Evolutionary conservation across 2,113 vertebrate species (phyloP).

Genomic region (Ceratotherium simum): DNA sequence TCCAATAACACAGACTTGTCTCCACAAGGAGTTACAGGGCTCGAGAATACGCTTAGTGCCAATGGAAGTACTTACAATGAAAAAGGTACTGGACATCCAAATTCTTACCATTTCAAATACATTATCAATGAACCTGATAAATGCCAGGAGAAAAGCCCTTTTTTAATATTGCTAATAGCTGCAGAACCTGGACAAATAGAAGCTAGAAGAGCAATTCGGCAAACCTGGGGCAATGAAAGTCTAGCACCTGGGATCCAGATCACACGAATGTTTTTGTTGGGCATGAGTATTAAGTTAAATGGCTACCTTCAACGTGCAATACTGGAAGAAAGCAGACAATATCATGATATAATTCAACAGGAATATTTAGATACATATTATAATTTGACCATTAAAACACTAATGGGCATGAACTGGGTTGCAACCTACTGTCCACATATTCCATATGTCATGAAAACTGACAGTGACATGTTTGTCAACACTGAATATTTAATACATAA

Average conservation of each 20-base stretch:
- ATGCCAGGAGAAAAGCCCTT: slow-evolving; percentile 90
- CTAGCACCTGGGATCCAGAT: slow-evolving; percentile 89
- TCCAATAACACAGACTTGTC: slow-evolving; percentile 85
- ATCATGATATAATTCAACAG: slow-evolving; percentile 96
- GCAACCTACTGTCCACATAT: slow-evolving; percentile 91
- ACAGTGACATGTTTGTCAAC: slow-evolving; percentile 99
- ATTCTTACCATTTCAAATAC: slow-evolving; percentile 91
- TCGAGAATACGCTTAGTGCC: slow-evolving; percentile 87
- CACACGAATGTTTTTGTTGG: slow-evolving; percentile 93
- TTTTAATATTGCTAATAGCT: slow-evolving; percentile 95
- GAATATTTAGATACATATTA: slow-evolving; percentile 96
- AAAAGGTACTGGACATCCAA: slow-evolving; percentile 80
- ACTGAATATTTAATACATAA: slow-evolving; percentile 97
- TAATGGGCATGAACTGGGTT: slow-evolving; percentile 99
- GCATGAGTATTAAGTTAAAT: slow-evolving; percentile 89
- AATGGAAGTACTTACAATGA: slow-evolving; percentile 91
- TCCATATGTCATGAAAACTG: slow-evolving; percentile 98
- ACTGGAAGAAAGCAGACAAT: slow-evolving; percentile 91
- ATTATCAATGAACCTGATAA: slow-evolving; percentile 94
- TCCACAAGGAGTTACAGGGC: slow-evolving; percentile 85
- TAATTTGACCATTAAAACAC: slow-evolving; percentile 97
- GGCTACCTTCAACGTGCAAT: slow-evolving; percentile 90
- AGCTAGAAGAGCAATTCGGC: slow-evolving; percentile 95
- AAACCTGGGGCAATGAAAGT: slow-evolving; percentile 97
- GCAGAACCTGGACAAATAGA: slow-evolving; percentile 94